Base-by-base conservation (phyloP, 2,888 invertebrate species). In the Conops quadrifasciatus region DNA sequence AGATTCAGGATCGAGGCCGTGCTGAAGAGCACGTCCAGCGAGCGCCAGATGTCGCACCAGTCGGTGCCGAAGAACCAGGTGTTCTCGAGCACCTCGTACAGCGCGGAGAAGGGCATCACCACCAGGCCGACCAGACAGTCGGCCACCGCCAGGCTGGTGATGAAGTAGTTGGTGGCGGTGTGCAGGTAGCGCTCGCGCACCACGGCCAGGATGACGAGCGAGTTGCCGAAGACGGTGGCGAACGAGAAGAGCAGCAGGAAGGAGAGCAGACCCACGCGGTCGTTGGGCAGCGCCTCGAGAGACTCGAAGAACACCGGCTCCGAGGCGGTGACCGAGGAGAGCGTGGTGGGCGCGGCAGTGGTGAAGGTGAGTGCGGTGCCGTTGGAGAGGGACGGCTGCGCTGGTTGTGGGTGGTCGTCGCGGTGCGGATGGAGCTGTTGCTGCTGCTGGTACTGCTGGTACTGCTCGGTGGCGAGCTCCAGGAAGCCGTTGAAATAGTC, bases 41-140 rank as follows among this genome's bases (percentile, higher is more conserved):
- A 97, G 69, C 97, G 91, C 97, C 98, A 99, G 26, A 97, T 91
- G 83, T 99, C 98, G 85, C 98, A 99, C 95, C 96, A 97, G 80
- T 95, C 93, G 2, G 93, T 91, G 4, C 98, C 97, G 83, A 97
- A 98, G 78, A 95, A 92, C 97, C 98, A 98, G 28, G 92, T 93
- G 80, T 94, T 93, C 80, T 94, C 94, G 36, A 95, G 87, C 16
- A 95, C 93, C 86, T 96, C 96, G 83, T 95, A 95, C 16, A 95
- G 88, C 0, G 95, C 95, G 74, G 95, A 94, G 86, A 98, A 96
- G 0, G 98, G 98, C 98, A 98, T 98, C 65, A 99, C 98, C 3
- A 98, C 94, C 64, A 97, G 88, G 0, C 98, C 98, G 4, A 98
- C 97, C 59, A 98, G 88, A 79, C 97, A 95, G 84, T 98, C 98